Evolutionary conservation across 2,797 vertebrate genomes (phyloP), one percentile per base, ranked within the genome.

Genomic region (Chaetophractus vellerosus): DNA sequence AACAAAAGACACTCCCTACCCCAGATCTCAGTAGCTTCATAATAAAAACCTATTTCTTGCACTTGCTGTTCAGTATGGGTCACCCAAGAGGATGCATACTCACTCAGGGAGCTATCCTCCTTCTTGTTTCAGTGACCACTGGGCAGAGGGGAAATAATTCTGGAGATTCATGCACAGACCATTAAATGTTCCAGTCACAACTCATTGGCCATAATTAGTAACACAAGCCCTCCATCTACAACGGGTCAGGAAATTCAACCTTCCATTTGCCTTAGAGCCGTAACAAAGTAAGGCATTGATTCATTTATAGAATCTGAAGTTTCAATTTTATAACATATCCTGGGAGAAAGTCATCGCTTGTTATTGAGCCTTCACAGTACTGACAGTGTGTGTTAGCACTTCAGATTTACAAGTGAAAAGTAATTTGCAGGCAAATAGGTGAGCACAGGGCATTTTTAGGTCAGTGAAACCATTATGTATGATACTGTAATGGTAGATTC

Each of bases 401-500:
- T 94, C 83, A 48, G 16, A 66, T 69, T 78, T 92, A 80, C 48
- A 71, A 82, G 21, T 18, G 10, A 16, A 63, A 95, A 95, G 72
- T 50, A 66, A 64, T 72, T 63, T 52, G 57, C 48, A 94, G 93
- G 24, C 24, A 84, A 55, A 55, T 21, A 55, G 52, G 52, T 55
- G 52, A 18, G 18, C 52, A 55, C 52, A 15, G 50, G 18, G 52
- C 52, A 55, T 55, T 55, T 55, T 55, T 55, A 18, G 16, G 50
- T 2, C 9, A 52, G 6, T 55, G 18, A 55, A 19, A 55, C 52
- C 6, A 19, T 55, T 55, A 18, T 55, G 6, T 55, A 55, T 55
- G 4, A 55, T 55, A 55, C 16, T 55, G 18, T 19, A 55, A 55
- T 55, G 52, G 52, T 55, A 55, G 52, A 55, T 55, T 55, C 52